phyloP scores from a whole-genome alignment of 1,140 invertebrate genomes.

The Diorhabda carinulata region DNA sequence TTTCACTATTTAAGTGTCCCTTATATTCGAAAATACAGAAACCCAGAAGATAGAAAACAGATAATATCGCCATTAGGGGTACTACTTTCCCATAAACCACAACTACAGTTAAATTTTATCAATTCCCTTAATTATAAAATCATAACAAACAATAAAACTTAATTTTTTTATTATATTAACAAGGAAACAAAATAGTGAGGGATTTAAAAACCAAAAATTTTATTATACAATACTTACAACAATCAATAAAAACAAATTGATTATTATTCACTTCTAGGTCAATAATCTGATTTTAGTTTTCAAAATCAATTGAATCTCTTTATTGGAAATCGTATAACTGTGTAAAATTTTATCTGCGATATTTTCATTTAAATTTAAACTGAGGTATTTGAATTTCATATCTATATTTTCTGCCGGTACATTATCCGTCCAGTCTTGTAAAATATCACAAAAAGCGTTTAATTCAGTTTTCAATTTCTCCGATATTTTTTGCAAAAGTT shows the following conservation, averaged over 20 bases:
- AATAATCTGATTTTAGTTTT: slow-evolving; percentile 38
- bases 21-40: too few relatives aligned
- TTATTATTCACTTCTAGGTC: slow-evolving; percentile 18
- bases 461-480: slow-evolving; percentile 33
- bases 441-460: slow-evolving; percentile 29
- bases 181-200: not conserved
- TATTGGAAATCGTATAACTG: slow-evolving; percentile 35
- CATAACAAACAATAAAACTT: too few relatives aligned
- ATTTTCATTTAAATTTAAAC: slow-evolving; percentile 29
- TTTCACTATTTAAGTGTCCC: too few relatives aligned
- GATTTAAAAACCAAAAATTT: slow-evolving; percentile 25
- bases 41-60: too few relatives aligned
- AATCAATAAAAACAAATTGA: slow-evolving; percentile 15
- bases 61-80: too few relatives aligned
- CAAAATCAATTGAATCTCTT: slow-evolving; percentile 36
- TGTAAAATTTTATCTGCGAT: slow-evolving; percentile 33
- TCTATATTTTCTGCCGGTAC: slow-evolving; percentile 27
- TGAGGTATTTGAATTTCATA: slow-evolving; percentile 32
- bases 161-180: not conserved
- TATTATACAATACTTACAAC: slow-evolving; percentile 27
- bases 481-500: slow-evolving; percentile 23
- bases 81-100: too few relatives aligned
- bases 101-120: too few relatives aligned
- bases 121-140: too few relatives aligned
- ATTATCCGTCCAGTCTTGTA: slow-evolving; percentile 30